These are phyloP conservation scores for Rhynchophorus ferrugineus DNA, from an alignment of 1,140 invertebrate species.

Conservation along the genomic window DNA sequence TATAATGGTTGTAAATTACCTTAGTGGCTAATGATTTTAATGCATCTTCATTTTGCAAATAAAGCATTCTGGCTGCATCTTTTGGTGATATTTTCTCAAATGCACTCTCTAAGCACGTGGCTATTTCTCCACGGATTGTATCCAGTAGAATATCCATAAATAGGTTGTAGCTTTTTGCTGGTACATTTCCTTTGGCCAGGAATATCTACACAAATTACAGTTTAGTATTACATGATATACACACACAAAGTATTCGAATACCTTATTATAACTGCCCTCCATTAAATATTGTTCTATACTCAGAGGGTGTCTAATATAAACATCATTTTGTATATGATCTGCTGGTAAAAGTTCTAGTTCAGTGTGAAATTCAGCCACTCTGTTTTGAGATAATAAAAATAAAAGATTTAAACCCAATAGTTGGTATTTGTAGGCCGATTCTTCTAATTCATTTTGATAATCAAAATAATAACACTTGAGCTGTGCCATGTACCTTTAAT, in stretches of 20 bases:
- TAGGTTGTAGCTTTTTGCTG: slow-evolving; percentile 89
- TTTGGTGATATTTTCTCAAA: slow-evolving; percentile 83
- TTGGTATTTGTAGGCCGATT: slow-evolving; percentile 93
- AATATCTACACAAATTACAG: too few relatives aligned
- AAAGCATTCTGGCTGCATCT: slow-evolving; percentile 86
- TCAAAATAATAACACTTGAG: slow-evolving; percentile 97
- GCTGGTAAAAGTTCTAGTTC: slow-evolving; percentile 92
- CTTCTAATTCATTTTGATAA: slow-evolving; percentile 80
- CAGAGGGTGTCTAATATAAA: slow-evolving; percentile 91
- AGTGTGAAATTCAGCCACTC: slow-evolving; percentile 97
- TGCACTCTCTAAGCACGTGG: slow-evolving; percentile 91
- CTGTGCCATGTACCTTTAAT: slow-evolving; percentile 67
- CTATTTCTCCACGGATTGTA: slow-evolving; percentile 94
- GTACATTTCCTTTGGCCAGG: slow-evolving; percentile 85
- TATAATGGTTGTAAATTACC: slow-evolving; percentile 40
- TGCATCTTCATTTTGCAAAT: slow-evolving; percentile 68
- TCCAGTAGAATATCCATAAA: slow-evolving; percentile 96
- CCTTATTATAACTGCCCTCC: slow-evolving; percentile 99
- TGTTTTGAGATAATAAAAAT: slow-evolving; percentile 91
- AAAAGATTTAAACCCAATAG: slow-evolving; percentile 91
- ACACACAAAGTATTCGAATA: slow-evolving; percentile 35
- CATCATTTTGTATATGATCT: slow-evolving; percentile 86
- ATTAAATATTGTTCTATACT: slow-evolving; percentile 97
- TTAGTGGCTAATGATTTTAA: slow-evolving; percentile 75
- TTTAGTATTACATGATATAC: slow-evolving; percentile 21